Percentiles rank a stretch among this genome's conserved stretches.
Conservation (phyloP, 92 coral and sea anemone genomes). For the Palythoa heliodiscus region DNA sequence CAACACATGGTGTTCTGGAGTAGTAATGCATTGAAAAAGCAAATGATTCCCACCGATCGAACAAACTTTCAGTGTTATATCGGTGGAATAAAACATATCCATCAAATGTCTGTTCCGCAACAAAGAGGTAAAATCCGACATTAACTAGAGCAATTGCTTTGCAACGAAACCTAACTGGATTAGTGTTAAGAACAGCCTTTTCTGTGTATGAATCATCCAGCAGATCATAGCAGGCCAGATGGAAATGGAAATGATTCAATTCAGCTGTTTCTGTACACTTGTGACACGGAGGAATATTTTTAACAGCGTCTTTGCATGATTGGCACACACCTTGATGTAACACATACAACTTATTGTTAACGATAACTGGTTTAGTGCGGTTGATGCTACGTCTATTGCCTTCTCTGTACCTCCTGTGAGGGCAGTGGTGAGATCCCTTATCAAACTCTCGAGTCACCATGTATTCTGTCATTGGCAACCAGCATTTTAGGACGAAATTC, state of each 20-base stretch:
- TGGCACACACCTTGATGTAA: background rate
- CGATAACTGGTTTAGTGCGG: background rate
- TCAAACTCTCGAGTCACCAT: background rate
- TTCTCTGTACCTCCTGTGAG: background rate
- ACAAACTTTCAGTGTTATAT: conserved; percentile 18
- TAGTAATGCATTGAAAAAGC: background rate
- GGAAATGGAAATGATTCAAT: background rate
- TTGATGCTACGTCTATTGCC: background rate
- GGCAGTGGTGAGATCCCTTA: background rate
- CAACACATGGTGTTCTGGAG: background rate
- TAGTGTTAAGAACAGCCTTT: background rate
- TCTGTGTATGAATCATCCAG: background rate
- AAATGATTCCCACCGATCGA: conserved; percentile 13
- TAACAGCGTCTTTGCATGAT: background rate
- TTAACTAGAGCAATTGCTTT: background rate
- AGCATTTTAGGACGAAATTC: conserved; percentile 22
- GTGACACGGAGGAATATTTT: background rate
- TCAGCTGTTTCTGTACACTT: background rate
- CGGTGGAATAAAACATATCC: conserved; percentile 33
- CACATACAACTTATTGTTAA: conserved; percentile 11
- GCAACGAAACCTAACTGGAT: background rate
- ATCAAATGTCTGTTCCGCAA: conserved; percentile 27
- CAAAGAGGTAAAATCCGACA: conserved; percentile 10
- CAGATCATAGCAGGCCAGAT: conserved; percentile 8
- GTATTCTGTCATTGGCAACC: conserved; percentile 2